Evolutionary conservation across 2,113 vertebrate species (phyloP), one percentile per base, ranked within the genome.

Genomic region (Xiphorhynchus elegans): DNA sequence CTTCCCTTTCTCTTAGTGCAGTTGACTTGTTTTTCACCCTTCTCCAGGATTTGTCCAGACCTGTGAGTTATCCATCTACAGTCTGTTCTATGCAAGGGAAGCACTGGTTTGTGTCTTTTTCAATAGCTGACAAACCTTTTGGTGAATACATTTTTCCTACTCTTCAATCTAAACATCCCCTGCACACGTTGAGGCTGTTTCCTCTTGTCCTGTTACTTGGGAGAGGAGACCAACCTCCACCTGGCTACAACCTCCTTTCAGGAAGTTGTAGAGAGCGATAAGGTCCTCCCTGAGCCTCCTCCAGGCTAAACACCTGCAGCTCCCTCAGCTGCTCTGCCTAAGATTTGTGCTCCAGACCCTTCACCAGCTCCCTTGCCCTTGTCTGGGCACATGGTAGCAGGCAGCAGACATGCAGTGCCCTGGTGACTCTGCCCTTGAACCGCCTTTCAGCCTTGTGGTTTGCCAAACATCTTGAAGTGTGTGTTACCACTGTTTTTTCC

Each of bases 1-100:
- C 19, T 11, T 58, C 7, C 13, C 6, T 13, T 50, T 72, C 60
- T 82, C 17, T 73, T 83, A 47, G 11, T 64, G 35, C 37, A 52
- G 26, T 75, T 90, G 44, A 69, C 49, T 68, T 85, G 13, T 26
- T 90, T 95, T 90, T 82, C 40, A n/a, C 14, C 18, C 85, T 88
- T 86, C 40, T 88, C n/a, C 9, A 17, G 19, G 18, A 23, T 60
- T 89, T 88, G 35, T 68, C 35, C 53, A 52, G 76, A 93, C 35
- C 25, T 67, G 10, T 42, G 40, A 52, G 40, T 83, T 83, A 76
- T 3, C 20, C 23, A 9, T 80, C 14, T 86, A n/a, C 46, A 49
- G 11, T 69, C 47, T 24, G 7, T 70, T 82, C 64, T 81, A 23
- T 70, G 46, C 28, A 50, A 33, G 31, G 40, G 31, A 83, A 76